Evolutionary conservation across 2,888 invertebrate genomes (phyloP).

Genomic region (Platypus cylindrus): DNA sequence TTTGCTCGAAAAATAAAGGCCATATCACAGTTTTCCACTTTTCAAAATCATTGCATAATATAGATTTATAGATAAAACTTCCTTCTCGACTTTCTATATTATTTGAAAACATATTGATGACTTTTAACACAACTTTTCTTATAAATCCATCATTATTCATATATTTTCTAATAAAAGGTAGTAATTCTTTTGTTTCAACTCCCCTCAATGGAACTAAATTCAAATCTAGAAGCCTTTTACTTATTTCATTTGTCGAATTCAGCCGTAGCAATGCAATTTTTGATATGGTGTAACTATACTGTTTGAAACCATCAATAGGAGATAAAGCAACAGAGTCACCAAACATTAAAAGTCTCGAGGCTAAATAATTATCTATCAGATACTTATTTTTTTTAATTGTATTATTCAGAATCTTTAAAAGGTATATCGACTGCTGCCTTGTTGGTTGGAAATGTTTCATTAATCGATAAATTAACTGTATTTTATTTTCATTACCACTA

Average conservation of each 20-base stretch:
- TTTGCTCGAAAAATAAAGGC: constrained; percentile 16
- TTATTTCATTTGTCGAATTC: constrained; percentile 9
- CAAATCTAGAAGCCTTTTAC: constrained; percentile 13
- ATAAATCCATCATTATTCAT: constrained; percentile 7
- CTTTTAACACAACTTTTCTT: constrained; percentile 13
- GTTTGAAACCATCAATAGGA: constrained; percentile 19
- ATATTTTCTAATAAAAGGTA: constrained; percentile 12
- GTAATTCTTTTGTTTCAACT: constrained; percentile 17
- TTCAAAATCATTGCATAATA: constrained; percentile 19
- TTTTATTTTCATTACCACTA: constrained; percentile 1
- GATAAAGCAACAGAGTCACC: constrained; percentile 17
- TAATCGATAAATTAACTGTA: constrained; percentile 6
- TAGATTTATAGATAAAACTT: constrained; percentile 19
- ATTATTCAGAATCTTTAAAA: constrained; percentile 17
- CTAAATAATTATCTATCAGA: constrained; percentile 13
- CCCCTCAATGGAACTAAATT: constrained; percentile 18
- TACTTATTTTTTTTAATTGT: constrained; percentile 16
- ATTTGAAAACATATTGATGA: constrained; percentile 20
- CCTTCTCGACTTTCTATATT: constrained; percentile 23
- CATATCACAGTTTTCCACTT: constrained; percentile 18
- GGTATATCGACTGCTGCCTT: constrained; percentile 15
- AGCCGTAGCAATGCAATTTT: constrained; percentile 14
- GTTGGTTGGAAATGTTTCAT: constrained; percentile 4
- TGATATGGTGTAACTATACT: constrained; percentile 18
- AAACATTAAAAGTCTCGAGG: constrained; percentile 13